phyloP scores from a whole-genome alignment of 2,797 vertebrate species.

The Eurystomus glaucurus region DNA sequence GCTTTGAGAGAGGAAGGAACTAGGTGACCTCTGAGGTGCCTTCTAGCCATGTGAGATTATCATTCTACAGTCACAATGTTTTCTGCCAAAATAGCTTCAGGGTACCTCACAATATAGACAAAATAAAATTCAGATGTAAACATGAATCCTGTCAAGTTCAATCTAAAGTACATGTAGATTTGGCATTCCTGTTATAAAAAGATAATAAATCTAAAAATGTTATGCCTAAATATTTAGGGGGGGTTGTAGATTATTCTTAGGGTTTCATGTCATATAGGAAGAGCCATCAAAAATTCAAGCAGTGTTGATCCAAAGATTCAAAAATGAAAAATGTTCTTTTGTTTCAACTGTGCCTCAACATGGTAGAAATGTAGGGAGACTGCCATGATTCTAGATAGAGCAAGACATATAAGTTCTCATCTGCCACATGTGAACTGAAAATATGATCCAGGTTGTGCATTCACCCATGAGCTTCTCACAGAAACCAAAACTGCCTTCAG shows the following conservation, averaged over 20 bases:
- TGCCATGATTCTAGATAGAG: background rate
- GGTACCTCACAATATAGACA: background rate
- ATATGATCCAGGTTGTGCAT: background rate
- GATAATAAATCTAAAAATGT: background rate
- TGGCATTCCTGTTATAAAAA: background rate
- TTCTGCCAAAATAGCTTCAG: background rate
- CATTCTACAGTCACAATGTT: rapidly evolving
- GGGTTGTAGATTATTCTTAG: background rate
- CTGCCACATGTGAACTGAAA: background rate
- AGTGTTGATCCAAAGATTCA: background rate
- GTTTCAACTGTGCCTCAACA: background rate
- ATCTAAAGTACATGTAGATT: background rate
- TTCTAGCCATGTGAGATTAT: background rate
- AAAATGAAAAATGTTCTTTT: background rate
- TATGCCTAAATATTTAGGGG: background rate
- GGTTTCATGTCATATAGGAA: background rate
- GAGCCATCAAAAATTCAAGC: background rate
- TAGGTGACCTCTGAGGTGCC: background rate
- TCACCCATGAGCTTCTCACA: background rate
- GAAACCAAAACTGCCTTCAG: background rate
- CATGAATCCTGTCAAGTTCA: background rate
- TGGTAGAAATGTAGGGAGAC: rapidly evolving
- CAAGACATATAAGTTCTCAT: background rate
- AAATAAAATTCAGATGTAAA: background rate
- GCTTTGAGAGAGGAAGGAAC: background rate